Percentiles rank a stretch among this genome's conserved stretches.
phyloP scores from a whole-genome alignment of 2,113 vertebrate species.

The Chascanopsetta lugubris region DNA sequence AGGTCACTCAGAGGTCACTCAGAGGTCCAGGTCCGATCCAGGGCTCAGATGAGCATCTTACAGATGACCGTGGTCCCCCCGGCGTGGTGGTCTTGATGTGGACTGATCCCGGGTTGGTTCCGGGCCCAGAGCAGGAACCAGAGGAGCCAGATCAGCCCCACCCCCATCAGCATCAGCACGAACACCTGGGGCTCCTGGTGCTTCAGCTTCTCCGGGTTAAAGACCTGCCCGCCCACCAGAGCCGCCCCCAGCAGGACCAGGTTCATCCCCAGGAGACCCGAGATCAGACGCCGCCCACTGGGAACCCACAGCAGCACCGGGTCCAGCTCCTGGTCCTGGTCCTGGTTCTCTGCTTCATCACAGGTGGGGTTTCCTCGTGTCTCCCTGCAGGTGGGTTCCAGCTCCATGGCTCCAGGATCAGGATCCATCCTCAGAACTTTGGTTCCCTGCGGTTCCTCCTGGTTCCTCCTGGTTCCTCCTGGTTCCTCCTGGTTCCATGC shows the following conservation, averaged over 20 bases:
- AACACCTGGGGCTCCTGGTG: constrained; percentile 81
- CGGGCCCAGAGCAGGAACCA: constrained; percentile 80
- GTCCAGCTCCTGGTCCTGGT: constrained; percentile 16
- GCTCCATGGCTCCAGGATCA: constrained; percentile 7
- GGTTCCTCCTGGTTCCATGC: not conserved
- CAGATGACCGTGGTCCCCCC: constrained; percentile 80
- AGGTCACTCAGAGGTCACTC: not conserved
- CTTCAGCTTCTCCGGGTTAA: constrained; percentile 78
- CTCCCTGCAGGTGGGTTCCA: not conserved
- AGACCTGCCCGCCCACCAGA: constrained; percentile 83
- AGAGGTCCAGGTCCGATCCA: fast-evolving
- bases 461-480: too few relatives aligned
- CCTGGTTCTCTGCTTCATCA: not conserved
- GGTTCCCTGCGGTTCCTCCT: not conserved
- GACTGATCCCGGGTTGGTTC: constrained; percentile 60
- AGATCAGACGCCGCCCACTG: constrained; percentile 84
- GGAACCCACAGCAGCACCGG: constrained; percentile 71
- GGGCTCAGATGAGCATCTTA: not conserved
- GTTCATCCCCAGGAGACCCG: constrained; percentile 88
- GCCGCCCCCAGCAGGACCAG: constrained; percentile 87
- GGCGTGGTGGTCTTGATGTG: constrained; percentile 84
- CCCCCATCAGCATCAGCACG: constrained; percentile 83
- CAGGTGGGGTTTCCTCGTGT: not conserved
- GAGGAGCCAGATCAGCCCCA: constrained; percentile 83
- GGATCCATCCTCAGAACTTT: constrained; percentile 9